Evolutionary conservation across 2,113 vertebrate species (phyloP), one percentile per base, ranked within the genome.

Genomic region (Pavo muticus): DNA sequence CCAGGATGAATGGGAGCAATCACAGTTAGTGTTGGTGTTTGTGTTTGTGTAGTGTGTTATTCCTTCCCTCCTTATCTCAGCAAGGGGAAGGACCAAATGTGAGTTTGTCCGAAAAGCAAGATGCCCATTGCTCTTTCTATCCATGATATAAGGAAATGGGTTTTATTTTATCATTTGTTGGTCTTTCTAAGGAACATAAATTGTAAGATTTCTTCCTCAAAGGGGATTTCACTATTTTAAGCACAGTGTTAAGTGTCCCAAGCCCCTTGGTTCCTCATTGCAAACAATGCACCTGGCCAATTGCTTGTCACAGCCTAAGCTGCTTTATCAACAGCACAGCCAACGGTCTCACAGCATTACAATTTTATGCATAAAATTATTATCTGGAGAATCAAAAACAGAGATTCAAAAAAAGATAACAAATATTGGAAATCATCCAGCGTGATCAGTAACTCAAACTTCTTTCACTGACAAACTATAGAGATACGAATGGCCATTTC

Each of bases 291-390:
- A 0, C 17, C 59, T 32, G 2, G 84, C 63, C 84, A 91, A 79
- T 29, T 85, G n/a, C 45, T 76, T 96, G 74, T 79, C 89, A 84
- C 64, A 83, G 63, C 37, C 71, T 74, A 50, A 88, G 75, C 75
- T 85, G 81, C 52, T 90, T 92, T 89, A 85, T 88, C 89, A 90
- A 48, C 63, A n/a, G 0, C 37, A 15, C 52, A 70, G 84, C 81
- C 87, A 45, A 82, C 39, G 71, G 78, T 9, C 74, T 90, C 78
- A 79, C 50, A 8, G 2, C 10, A 4, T 50, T 37, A 50, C 37
- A 56, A 9, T n/a, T n/a, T n/a, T n/a, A n/a, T n/a, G 14, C 25
- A 12, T 44, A 24, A 74, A 60, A 71, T 74, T 11, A 64, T 64
- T 64, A 8, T 19, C 65, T 40, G 52, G 35, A 65, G 45, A 52